Evolutionary conservation across 1,140 invertebrate species (phyloP).

Genomic region (Cylas formicarius): DNA sequence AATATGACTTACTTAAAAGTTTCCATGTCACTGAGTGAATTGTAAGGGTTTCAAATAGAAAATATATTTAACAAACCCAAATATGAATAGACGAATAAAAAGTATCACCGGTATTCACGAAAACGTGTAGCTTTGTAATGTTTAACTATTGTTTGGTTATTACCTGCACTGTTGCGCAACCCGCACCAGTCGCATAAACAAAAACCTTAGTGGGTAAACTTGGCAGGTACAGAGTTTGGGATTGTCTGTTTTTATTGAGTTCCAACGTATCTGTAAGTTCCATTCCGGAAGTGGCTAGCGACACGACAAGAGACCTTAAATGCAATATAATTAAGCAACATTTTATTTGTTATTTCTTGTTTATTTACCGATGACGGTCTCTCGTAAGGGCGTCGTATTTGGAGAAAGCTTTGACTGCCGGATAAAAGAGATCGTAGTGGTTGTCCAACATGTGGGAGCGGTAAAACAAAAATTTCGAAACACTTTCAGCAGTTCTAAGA

Average conservation of each 20-base stretch:
- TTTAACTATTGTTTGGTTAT: background rate
- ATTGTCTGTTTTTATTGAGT: constrained; percentile 47
- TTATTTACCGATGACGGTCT: constrained; percentile 46
- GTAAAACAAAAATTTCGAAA: constrained; percentile 56
- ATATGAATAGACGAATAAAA: no score
- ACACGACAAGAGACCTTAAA: constrained; percentile 48
- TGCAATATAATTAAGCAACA: no score
- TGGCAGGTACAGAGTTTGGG: constrained; percentile 49
- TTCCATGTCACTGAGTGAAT: no score
- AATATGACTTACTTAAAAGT: no score
- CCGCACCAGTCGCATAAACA: constrained; percentile 58
- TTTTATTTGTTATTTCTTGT: constrained; percentile 1
- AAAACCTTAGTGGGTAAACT: constrained; percentile 58
- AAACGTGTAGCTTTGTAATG: background rate
- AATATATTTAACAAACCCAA: no score
- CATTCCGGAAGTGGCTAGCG: constrained; percentile 58
- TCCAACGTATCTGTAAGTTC: constrained; percentile 57
- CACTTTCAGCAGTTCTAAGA: constrained; percentile 53
- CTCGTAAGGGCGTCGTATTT: constrained; percentile 49
- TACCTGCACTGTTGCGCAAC: constrained; percentile 58
- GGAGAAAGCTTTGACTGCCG: constrained; percentile 50
- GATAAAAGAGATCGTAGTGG: constrained; percentile 52
- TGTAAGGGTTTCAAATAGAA: no score
- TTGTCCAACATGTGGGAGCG: constrained; percentile 52
- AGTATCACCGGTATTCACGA: no score